These are phyloP conservation scores for Drosophila kanekoi DNA, from an alignment of 2,888 invertebrate species.

Conservation along the genomic window DNA sequence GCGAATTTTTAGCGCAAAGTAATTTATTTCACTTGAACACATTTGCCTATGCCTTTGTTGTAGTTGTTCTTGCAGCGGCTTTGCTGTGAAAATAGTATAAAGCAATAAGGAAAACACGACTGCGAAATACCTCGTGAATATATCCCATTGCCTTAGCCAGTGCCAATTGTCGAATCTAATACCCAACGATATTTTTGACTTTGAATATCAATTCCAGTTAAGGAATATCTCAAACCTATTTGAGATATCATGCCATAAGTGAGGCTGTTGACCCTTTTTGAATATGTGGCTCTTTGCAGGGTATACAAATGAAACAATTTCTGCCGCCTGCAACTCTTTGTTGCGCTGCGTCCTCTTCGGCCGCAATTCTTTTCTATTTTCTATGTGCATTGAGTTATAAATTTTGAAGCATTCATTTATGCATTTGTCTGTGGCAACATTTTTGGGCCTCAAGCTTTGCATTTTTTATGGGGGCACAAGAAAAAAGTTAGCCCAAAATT, in stretches of 20 bases:
- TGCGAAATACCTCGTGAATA: background rate
- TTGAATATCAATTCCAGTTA: too few species aligned
- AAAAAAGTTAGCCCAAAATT: background rate
- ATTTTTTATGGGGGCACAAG: conserved; percentile 30
- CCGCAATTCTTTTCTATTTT: conserved; percentile 45
- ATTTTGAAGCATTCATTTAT: conserved; percentile 70
- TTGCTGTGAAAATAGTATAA: conserved; percentile 46
- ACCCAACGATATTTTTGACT: too few species aligned
- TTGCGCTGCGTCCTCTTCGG: conserved; percentile 31
- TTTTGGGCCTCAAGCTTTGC: conserved; percentile 42
- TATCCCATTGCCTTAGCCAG: too few species aligned
- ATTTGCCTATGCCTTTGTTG: conserved; percentile 56
- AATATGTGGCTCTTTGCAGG: background rate
- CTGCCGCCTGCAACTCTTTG: conserved; percentile 32
- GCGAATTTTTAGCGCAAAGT: conserved; percentile 57
- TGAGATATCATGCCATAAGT: too few species aligned
- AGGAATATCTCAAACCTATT: too few species aligned
- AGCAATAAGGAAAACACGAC: background rate
- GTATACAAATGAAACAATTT: conserved; percentile 43
- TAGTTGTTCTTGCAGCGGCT: conserved; percentile 43
- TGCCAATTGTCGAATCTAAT: too few species aligned
- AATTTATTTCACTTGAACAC: conserved; percentile 81
- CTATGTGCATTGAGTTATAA: conserved; percentile 74
- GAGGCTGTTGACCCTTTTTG: background rate
- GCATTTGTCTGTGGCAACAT: conserved; percentile 48